Percentiles rank a stretch among this genome's conserved stretches.
These are phyloP conservation scores for Augochlora pura DNA, from an alignment of 1,140 invertebrate species.

Conservation along the genomic window DNA sequence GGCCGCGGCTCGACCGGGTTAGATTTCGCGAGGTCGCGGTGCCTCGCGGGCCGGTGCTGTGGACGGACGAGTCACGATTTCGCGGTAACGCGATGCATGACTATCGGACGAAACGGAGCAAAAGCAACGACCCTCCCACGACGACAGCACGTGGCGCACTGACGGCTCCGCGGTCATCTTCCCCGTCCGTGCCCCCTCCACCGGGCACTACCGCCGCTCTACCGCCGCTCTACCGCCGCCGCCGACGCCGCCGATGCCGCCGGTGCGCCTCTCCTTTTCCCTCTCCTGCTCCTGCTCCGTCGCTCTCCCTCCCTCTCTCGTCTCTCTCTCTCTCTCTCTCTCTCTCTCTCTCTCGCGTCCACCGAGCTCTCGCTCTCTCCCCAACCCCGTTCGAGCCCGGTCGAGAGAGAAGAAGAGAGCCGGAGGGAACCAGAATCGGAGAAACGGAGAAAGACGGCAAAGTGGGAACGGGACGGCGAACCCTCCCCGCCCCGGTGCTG, in stretches of 20 bases:
- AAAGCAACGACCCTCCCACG: constrained; percentile 72
- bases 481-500: constrained; percentile 56
- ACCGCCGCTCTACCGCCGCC: constrained; percentile 30
- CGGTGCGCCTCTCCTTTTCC: constrained; percentile 48
- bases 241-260: neutral
- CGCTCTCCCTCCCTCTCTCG: constrained; percentile 27
- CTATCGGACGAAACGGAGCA: constrained; percentile 43
- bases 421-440: too few species aligned
- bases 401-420: too few species aligned
- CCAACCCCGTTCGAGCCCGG: neutral
- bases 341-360: constrained; percentile 18
- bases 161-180: constrained; percentile 71
- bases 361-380: constrained; percentile 45
- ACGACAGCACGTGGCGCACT: constrained; percentile 80
- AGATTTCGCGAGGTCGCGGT: neutral
- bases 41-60: neutral
- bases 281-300: constrained; percentile 61
- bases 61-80: constrained; percentile 35
- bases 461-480: too few species aligned
- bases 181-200: constrained; percentile 64
- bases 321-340: constrained; percentile 47
- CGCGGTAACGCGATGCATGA: constrained; percentile 48
- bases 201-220: constrained; percentile 33
- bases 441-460: too few species aligned
- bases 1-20: neutral